phyloP scores from a whole-genome alignment of 2,888 invertebrate genomes.

The Hyppa rectilinea region DNA sequence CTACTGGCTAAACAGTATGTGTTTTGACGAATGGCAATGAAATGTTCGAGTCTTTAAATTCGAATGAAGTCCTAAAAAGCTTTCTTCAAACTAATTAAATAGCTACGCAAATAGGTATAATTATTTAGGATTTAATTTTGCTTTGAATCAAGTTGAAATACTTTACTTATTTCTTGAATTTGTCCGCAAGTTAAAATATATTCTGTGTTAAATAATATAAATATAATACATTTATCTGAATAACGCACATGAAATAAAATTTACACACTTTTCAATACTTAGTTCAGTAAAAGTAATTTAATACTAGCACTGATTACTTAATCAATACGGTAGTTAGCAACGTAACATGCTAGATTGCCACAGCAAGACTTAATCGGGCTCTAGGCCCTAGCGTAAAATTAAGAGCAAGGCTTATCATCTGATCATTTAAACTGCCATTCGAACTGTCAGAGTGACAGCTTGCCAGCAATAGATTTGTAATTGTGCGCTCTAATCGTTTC shows the following conservation, averaged over 20 bases:
- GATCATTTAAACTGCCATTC: background rate
- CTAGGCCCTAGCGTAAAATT: constrained; percentile 43
- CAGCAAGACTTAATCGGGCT: constrained; percentile 46
- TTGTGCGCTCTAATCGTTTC: too few relatives aligned
- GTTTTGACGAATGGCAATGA: constrained; percentile 3
- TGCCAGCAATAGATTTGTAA: background rate
- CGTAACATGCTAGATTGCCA: constrained; percentile 54
- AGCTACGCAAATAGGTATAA: background rate
- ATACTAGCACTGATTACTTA: constrained; percentile 36
- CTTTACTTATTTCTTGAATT: background rate
- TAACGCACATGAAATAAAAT: constrained; percentile 33
- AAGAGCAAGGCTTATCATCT: constrained; percentile 7
- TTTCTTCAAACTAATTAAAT: too few relatives aligned
- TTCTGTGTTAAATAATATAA: constrained; percentile 7
- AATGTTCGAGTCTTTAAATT: background rate
- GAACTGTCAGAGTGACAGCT: constrained; percentile 6
- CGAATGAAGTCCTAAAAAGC: background rate
- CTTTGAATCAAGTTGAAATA: background rate
- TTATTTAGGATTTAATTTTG: background rate
- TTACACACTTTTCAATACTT: constrained; percentile 8
- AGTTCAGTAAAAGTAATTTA: constrained; percentile 22
- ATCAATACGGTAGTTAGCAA: constrained; percentile 46
- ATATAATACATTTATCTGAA: constrained; percentile 14
- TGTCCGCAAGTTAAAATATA: background rate
- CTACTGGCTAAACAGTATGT: background rate